Evolutionary conservation across 2,888 invertebrate genomes (phyloP).

Genomic region (Mesorhabditis belari): DNA sequence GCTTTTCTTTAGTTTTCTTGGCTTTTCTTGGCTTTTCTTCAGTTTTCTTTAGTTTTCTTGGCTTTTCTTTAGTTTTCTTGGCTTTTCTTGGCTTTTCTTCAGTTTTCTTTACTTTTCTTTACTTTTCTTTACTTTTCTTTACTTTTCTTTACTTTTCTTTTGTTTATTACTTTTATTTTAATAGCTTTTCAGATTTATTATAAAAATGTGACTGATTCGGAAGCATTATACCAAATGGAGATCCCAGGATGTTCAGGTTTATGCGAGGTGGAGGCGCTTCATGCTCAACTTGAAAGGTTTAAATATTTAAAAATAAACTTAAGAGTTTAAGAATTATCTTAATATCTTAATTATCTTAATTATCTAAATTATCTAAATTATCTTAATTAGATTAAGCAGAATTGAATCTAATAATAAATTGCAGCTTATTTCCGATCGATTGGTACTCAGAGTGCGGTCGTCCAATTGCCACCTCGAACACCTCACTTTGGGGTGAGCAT

Average conservation of each 20-base stretch:
- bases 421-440: not conserved
- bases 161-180: not conserved
- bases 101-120: not conserved
- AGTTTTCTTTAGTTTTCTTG: no score
- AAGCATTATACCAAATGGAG: conserved; percentile 24
- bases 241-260: conserved; percentile 37
- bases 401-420: no score
- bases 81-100: no score
- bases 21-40: no score
- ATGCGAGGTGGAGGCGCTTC: conserved; percentile 33
- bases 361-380: not conserved
- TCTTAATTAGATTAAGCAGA: no score
- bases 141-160: not conserved
- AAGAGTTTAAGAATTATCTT: not conserved
- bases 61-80: no score
- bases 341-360: not conserved
- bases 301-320: conserved; percentile 5
- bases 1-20: no score
- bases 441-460: not conserved
- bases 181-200: conserved; percentile 31
- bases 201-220: conserved; percentile 44
- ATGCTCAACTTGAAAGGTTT: conserved; percentile 8
- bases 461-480: not conserved
- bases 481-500: not conserved
- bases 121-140: not conserved